Evolutionary conservation across 2,113 vertebrate species (phyloP).

Genomic region (Tragulus kanchil): DNA sequence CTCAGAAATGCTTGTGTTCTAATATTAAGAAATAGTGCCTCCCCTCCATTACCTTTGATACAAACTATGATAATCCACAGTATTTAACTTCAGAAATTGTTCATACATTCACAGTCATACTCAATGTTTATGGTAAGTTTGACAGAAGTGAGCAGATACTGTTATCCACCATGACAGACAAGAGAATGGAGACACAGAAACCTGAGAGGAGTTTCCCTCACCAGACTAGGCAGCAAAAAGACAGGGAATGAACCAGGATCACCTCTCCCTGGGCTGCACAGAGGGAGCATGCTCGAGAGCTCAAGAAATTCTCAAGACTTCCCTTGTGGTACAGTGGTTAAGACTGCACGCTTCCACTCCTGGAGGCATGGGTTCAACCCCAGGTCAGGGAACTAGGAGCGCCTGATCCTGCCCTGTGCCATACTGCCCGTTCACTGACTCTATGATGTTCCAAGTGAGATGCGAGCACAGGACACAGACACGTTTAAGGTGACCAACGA

Average conservation of each 20-base stretch:
- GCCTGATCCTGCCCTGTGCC: not conserved
- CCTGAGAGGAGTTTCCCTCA: not conserved
- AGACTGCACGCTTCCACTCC: no score
- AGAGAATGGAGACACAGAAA: not conserved
- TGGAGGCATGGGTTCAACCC: no score
- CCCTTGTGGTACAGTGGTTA: no score
- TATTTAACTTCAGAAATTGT: not conserved
- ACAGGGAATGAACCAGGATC: not conserved
- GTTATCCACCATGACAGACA: not conserved
- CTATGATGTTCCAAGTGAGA: not conserved
- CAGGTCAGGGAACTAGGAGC: not conserved
- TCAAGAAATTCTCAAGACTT: no score
- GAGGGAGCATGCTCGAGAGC: not conserved
- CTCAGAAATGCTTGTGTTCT: not conserved
- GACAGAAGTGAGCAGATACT: not conserved
- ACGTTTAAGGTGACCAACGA: not conserved
- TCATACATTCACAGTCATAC: not conserved
- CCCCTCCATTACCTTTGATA: not conserved
- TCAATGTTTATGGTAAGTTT: not conserved
- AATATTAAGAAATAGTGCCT: not conserved
- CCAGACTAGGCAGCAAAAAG: not conserved
- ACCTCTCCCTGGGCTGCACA: not conserved
- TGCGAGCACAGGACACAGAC: not conserved
- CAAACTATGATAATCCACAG: not conserved
- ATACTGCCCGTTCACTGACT: rapidly evolving